Conservation (phyloP, 2,888 invertebrate genomes). For the Eudemis profundana region DNA sequence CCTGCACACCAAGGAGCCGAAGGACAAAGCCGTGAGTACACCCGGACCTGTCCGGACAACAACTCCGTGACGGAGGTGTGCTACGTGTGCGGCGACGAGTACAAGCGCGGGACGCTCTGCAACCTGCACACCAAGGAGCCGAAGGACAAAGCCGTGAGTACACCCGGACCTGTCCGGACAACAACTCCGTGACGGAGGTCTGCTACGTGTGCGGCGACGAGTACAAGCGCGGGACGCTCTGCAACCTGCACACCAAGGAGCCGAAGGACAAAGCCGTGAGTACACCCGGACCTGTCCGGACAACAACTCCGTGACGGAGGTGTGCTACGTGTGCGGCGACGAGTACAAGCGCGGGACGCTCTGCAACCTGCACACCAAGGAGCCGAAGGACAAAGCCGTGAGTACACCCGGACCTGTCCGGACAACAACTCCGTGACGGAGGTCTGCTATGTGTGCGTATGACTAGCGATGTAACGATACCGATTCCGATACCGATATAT, state of each 20-base stretch:
- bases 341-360: slow-evolving; percentile 93
- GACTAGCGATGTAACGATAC: no score
- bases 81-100: slow-evolving; percentile 96
- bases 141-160: slow-evolving; percentile 77
- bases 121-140: slow-evolving; percentile 88
- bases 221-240: slow-evolving; percentile 92
- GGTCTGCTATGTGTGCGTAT: slow-evolving; percentile 96
- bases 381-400: slow-evolving; percentile 83
- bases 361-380: slow-evolving; percentile 87
- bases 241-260: slow-evolving; percentile 87
- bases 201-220: slow-evolving; percentile 97
- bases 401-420: slow-evolving; percentile 90
- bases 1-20: slow-evolving; percentile 86
- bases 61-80: slow-evolving; percentile 95
- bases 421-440: slow-evolving; percentile 96
- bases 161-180: slow-evolving; percentile 94
- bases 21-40: slow-evolving; percentile 74
- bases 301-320: slow-evolving; percentile 96
- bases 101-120: slow-evolving; percentile 91
- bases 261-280: slow-evolving; percentile 82
- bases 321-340: slow-evolving; percentile 96
- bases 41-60: slow-evolving; percentile 95
- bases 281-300: slow-evolving; percentile 92
- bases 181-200: slow-evolving; percentile 95
- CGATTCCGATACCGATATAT: no score